Conservation (phyloP, 2,113 vertebrate genomes). For the Aleadryas rufinucha region DNA sequence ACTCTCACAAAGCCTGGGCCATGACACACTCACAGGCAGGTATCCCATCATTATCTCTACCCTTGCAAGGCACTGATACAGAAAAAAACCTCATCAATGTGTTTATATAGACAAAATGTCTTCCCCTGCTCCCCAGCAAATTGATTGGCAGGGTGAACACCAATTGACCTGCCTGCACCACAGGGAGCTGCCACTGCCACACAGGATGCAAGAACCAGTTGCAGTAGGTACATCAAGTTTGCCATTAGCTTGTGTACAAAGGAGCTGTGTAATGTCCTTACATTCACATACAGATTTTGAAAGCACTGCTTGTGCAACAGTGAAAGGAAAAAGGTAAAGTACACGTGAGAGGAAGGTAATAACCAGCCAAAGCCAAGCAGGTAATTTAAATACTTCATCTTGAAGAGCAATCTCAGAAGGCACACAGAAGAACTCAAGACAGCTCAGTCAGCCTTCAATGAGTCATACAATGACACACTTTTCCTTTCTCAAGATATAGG, state of each 20-base stretch:
- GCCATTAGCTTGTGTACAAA: neutral
- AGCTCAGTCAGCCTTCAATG: neutral
- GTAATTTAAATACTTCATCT: conserved; percentile 26
- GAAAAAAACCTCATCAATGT: neutral
- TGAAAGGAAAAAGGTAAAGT: neutral
- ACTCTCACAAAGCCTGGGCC: neutral
- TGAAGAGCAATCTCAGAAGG: conserved; percentile 34
- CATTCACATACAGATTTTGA: neutral
- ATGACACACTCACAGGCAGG: neutral
- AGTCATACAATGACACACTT: neutral
- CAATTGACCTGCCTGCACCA: neutral
- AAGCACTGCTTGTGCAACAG: neutral
- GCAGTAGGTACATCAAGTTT: neutral
- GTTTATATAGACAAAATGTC: neutral
- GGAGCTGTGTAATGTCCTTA: neutral
- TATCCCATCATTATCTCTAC: neutral
- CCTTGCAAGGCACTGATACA: neutral
- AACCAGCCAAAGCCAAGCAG: conserved; percentile 13
- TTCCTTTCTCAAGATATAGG: neutral
- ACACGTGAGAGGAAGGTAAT: neutral
- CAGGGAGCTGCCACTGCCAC: neutral
- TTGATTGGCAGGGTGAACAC: neutral
- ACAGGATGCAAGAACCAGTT: neutral
- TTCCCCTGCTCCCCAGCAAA: neutral
- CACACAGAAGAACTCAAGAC: conserved; percentile 11